Conservation (phyloP, 2,113 vertebrate genomes). For the Crotalus horridus region DNA sequence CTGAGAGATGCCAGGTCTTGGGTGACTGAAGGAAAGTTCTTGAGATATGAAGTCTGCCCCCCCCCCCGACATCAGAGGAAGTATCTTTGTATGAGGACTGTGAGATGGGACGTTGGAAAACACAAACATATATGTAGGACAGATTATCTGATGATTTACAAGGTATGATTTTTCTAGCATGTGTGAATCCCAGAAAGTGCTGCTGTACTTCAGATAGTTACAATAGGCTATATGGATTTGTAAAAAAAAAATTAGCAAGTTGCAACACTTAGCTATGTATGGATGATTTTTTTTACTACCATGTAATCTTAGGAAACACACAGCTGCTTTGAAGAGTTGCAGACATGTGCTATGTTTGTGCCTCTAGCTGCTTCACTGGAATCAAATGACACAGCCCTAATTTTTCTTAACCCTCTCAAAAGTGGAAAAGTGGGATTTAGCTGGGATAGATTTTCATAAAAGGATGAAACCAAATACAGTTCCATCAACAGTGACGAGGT, state of each 20-base stretch:
- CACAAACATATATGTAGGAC: not conserved
- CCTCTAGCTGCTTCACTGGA: not conserved
- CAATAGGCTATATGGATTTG: not conserved
- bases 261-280: not conserved
- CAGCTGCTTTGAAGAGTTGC: not conserved
- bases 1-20: not conserved
- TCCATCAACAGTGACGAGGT: not conserved
- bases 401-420: not conserved
- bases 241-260: not conserved
- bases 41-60: not conserved
- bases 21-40: not conserved
- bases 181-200: not conserved
- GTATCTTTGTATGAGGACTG: not conserved
- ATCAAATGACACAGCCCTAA: not conserved
- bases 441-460: not conserved
- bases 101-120: not conserved
- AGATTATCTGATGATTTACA: conserved; percentile 1
- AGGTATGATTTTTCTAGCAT: not conserved
- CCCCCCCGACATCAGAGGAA: not conserved
- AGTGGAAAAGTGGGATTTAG: not conserved
- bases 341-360: not conserved
- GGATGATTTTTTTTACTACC: not conserved
- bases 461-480: not conserved
- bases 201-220: conserved; percentile 2
- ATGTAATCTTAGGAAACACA: not conserved